A percentile compares a stretch with the other conserved stretches of the same genome.
Conservation (phyloP, 1,140 invertebrate genomes). For the Geopemphigus sp. region DNA sequence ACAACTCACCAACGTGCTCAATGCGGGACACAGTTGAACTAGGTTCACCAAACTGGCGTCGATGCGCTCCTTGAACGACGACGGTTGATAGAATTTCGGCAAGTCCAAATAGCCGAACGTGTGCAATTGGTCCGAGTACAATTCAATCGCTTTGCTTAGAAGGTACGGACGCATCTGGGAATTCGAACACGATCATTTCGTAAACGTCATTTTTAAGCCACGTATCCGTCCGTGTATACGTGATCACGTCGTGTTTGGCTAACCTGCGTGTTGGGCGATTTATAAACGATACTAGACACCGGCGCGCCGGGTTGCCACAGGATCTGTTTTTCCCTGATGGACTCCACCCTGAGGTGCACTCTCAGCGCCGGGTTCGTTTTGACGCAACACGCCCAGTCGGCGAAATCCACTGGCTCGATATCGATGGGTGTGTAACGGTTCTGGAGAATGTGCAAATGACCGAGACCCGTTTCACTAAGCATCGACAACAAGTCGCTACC, state of each 20-base stretch:
- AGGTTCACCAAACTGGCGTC: slow-evolving; percentile 65
- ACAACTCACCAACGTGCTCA: slow-evolving; percentile 64
- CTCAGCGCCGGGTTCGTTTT: slow-evolving; percentile 54
- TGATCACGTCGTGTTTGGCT: not conserved
- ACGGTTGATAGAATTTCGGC: slow-evolving; percentile 62
- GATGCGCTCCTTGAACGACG: slow-evolving; percentile 65
- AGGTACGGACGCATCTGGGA: slow-evolving; percentile 57
- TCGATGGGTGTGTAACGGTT: slow-evolving; percentile 59
- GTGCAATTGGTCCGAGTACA: slow-evolving; percentile 61
- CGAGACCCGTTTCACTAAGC: slow-evolving; percentile 65
- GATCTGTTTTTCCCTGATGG: slow-evolving; percentile 54
- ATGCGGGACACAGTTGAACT: slow-evolving; percentile 62
- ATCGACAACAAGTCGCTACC: slow-evolving; percentile 72
- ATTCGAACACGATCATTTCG: not conserved
- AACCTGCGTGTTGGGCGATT: slow-evolving; percentile 58
- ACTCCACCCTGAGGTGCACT: slow-evolving; percentile 56
- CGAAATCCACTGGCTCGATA: slow-evolving; percentile 52
- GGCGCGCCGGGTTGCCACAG: slow-evolving; percentile 60
- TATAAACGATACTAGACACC: slow-evolving; percentile 58
- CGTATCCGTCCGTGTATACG: not conserved
- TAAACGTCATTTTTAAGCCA: not conserved
- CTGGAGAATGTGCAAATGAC: slow-evolving; percentile 75
- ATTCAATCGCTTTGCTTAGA: slow-evolving; percentile 60
- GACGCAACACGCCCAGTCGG: slow-evolving; percentile 56
- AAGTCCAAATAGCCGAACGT: slow-evolving; percentile 66